Evolutionary conservation across 1,140 invertebrate species (phyloP).

Genomic region (Galendromus occidentalis): DNA sequence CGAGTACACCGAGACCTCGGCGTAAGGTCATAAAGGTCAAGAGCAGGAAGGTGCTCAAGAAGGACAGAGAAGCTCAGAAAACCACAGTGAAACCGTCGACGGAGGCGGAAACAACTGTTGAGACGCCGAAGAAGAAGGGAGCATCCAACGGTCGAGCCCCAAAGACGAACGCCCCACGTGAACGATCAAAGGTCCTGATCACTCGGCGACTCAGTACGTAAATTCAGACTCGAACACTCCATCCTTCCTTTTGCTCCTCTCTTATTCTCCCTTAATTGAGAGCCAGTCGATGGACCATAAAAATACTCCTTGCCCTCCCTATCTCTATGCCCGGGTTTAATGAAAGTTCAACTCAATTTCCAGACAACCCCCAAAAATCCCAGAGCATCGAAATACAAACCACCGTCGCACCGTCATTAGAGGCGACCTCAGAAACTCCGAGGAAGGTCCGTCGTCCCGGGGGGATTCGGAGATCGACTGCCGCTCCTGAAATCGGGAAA

Average conservation of each 20-base stretch:
- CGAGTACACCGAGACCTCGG: neutral
- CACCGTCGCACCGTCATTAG: neutral
- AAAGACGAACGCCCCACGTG: too few species aligned
- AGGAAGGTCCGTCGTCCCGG: neutral
- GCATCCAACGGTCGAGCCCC: too few species aligned
- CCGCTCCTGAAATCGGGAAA: neutral
- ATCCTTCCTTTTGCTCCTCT: neutral
- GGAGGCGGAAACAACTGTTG: neutral
- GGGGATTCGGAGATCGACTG: neutral
- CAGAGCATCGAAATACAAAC: neutral
- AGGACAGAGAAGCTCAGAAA: neutral
- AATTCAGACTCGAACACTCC: too few species aligned
- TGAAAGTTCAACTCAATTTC: neutral
- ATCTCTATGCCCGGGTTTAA: neutral
- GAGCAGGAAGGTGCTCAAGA: neutral
- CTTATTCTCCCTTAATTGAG: neutral
- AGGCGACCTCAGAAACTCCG: neutral
- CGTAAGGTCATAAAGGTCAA: neutral
- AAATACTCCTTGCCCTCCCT: neutral
- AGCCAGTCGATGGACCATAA: neutral
- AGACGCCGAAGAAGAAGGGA: too few species aligned
- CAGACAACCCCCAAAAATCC: neutral
- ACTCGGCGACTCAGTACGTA: constrained; percentile 1
- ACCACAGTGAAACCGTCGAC: neutral
- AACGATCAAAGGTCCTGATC: neutral